phyloP scores from a whole-genome alignment of 2,113 vertebrate species.

The Myrmophylax atrothorax region DNA sequence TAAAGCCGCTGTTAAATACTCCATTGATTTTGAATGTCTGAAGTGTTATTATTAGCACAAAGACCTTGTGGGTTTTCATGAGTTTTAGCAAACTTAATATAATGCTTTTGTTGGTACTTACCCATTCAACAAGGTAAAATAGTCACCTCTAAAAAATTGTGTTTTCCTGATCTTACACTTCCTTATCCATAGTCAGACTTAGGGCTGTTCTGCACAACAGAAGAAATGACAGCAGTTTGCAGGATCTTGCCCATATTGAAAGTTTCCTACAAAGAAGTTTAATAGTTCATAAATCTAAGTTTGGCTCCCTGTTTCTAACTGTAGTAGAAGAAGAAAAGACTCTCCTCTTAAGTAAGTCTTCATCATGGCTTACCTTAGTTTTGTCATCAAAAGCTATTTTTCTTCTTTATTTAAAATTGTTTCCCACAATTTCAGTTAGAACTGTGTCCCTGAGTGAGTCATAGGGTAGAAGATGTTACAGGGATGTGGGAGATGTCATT shows the following conservation, averaged over 20 bases:
- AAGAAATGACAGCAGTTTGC: not conserved
- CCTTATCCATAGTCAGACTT: not conserved
- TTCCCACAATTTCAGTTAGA: not conserved
- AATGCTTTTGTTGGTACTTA: not conserved
- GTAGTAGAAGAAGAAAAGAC: not conserved
- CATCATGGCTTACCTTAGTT: not conserved
- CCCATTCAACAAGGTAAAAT: not conserved
- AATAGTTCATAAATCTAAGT: not conserved
- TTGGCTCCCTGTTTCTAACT: not conserved
- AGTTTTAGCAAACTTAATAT: not conserved
- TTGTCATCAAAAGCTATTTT: not conserved
- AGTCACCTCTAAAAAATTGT: not conserved
- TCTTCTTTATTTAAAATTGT: not conserved
- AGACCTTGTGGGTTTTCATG: not conserved
- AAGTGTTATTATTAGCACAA: not conserved
- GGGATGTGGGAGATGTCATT: not conserved
- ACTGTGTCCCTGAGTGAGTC: not conserved
- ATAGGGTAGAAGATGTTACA: not conserved
- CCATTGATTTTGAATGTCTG: not conserved
- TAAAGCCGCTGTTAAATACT: not conserved
- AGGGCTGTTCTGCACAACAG: not conserved
- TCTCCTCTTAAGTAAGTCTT: not conserved
- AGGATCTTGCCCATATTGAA: not conserved
- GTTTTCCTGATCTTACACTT: accelerated
- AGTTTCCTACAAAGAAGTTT: not conserved